phyloP scores from a whole-genome alignment of 53 echinoderm and acorn worm genomes.

The Echinometra lucunter region DNA sequence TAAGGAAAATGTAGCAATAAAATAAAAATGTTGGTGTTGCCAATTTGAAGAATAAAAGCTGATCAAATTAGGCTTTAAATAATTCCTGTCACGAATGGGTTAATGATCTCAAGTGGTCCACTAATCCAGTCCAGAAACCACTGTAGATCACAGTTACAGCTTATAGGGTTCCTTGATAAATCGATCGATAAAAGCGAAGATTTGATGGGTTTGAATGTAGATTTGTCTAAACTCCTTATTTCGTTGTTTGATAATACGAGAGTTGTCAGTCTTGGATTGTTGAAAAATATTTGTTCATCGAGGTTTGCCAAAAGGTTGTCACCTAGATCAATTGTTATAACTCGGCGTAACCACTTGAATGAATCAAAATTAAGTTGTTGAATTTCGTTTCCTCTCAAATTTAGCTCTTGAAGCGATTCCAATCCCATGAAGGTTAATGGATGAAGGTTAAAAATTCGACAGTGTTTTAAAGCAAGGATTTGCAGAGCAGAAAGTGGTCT shows the following conservation, averaged over 20 bases:
- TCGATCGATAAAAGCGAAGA: background rate
- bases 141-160: background rate
- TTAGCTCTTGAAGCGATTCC: background rate
- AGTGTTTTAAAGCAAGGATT: background rate
- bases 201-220: background rate
- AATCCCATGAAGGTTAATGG: background rate
- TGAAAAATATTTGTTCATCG: background rate
- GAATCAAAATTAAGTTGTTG: background rate
- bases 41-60: too few species aligned
- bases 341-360: background rate
- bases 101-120: background rate
- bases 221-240: background rate
- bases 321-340: background rate
- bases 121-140: background rate
- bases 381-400: background rate
- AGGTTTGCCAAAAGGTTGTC: background rate
- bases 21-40: too few species aligned
- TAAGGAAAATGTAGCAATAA: too few species aligned
- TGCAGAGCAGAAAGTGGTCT: background rate
- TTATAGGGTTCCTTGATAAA: background rate
- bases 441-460: background rate
- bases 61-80: too few species aligned
- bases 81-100: too few species aligned
- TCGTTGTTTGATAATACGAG: background rate
- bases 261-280: background rate